Base-by-base conservation (phyloP, 2,797 vertebrate genomes). In the Alosa sapidissima region DNA sequence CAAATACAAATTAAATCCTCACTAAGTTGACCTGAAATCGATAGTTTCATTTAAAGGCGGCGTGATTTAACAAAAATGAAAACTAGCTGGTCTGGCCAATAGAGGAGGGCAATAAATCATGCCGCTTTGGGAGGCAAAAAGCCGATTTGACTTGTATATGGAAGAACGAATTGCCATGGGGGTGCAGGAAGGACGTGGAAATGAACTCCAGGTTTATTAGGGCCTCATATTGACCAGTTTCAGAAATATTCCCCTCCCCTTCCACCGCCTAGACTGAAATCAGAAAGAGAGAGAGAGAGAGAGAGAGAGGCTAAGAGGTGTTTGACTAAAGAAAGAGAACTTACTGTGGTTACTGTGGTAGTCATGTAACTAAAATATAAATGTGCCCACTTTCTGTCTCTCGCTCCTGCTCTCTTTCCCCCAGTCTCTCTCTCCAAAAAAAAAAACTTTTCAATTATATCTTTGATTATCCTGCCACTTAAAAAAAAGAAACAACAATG, bases 1-100 rank as follows among this genome's bases (percentile, higher is more conserved):
- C 94, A 97, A 97, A 97, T 98, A 98, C 97, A 98, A 99, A 98
- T 98, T 97, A 98, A 99, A 99, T 97, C 96, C 96, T 97, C 96
- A 97, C 97, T 97, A 98, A 98, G 96, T 95, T 97, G 97, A 98
- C 97, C 97, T 96, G 88, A 97, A 98, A 98, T 99, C 97, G 97
- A 98, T 98, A 97, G 96, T 97, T 98, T 98, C 97, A 98, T 98
- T 98, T 98, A 97, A 97, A 95, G 97, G 95, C 97, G 94, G 95
- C 94, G 95, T 96, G 96, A 97, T 97, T 97, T 98, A 97, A 98
- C 97, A 98, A 98, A 98, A 98, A 98, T 97, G 97, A 98, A 97
- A 98, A 98, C 97, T 97, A 97, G 96, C 97, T 96, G 95, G 96
- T 97, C 96, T 95, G 95, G 96, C 96, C 96, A 97, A 96, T 97